Evolutionary conservation across 2,888 invertebrate genomes (phyloP).

Genomic region (Drosophila silvestris): DNA sequence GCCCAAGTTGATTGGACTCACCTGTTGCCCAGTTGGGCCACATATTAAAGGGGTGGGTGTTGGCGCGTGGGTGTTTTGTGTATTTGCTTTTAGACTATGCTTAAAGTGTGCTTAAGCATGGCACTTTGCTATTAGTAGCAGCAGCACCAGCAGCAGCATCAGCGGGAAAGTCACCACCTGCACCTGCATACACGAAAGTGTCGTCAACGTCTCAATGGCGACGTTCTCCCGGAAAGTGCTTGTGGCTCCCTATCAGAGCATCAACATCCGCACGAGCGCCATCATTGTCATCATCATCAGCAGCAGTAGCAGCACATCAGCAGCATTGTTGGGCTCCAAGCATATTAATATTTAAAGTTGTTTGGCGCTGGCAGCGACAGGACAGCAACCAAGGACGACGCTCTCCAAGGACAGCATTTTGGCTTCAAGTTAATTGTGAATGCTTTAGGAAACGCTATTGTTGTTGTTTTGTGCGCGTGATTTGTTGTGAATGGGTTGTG

Average conservation of each 20-base stretch:
- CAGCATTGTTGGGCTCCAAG: conserved; percentile 54
- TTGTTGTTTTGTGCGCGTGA: conserved; percentile 52
- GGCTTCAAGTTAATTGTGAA: conserved; percentile 78
- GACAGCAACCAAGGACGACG: conserved; percentile 11
- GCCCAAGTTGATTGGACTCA: conserved; percentile 23
- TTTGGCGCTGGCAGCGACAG: conserved; percentile 44
- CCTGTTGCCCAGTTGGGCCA: conserved; percentile 51
- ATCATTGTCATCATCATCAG: conserved; percentile 45
- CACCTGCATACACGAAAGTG: conserved; percentile 64
- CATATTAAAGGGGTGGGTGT: not conserved
- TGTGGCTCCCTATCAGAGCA: conserved; percentile 28
- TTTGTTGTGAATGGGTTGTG: conserved; percentile 69
- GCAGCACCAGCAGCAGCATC: conserved; percentile 25
- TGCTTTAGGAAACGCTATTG: conserved; percentile 29
- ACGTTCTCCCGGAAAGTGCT: conserved; percentile 26
- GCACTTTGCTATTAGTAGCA: conserved; percentile 73
- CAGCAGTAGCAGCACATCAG: conserved; percentile 27
- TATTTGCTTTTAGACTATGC: conserved; percentile 58
- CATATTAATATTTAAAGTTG: conserved; percentile 79
- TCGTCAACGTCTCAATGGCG: conserved; percentile 70
- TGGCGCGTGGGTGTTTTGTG: conserved; percentile 29
- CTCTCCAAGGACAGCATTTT: conserved; percentile 70
- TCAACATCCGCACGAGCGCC: conserved; percentile 34
- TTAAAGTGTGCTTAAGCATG: conserved; percentile 75
- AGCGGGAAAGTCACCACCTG: conserved; percentile 24